Conservation (phyloP, 37 sponge, comb jelly and placozoan genomes). For the Dysidea cf. avara region DNA sequence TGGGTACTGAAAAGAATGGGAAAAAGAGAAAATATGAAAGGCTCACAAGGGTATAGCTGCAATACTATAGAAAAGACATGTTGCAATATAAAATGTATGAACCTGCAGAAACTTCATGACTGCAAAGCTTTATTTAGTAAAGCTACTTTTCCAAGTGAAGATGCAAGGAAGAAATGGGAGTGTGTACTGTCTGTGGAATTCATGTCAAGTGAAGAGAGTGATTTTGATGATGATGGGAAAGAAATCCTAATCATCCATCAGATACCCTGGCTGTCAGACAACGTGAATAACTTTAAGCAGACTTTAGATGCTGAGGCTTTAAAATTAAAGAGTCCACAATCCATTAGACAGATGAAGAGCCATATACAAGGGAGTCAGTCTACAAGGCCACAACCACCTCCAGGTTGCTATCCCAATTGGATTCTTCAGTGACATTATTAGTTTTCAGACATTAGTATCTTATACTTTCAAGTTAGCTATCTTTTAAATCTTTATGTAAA, state of each 20-base stretch:
- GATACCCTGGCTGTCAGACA: slow-evolving; percentile 16
- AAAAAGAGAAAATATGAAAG: neutral
- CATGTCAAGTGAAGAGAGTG: slow-evolving; percentile 29
- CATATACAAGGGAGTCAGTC: neutral
- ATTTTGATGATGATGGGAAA: no score
- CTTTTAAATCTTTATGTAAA: no score
- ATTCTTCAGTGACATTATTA: no score
- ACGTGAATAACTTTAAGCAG: neutral
- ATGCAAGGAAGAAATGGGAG: slow-evolving; percentile 6
- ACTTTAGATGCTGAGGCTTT: neutral
- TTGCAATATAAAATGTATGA: no score
- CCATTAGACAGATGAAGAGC: slow-evolving; percentile 1
- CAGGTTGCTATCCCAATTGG: no score
- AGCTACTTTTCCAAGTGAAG: neutral
- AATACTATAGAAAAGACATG: no score
- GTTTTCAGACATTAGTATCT: no score
- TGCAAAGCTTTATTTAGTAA: slow-evolving; percentile 1
- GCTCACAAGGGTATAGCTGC: neutral
- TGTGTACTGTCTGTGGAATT: neutral
- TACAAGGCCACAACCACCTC: no score
- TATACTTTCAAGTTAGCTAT: no score
- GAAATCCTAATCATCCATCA: no score
- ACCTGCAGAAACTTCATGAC: slow-evolving; percentile 29
- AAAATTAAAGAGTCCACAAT: neutral
- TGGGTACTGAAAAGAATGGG: neutral